Percentiles rank a stretch among this genome's conserved stretches.
These are phyloP conservation scores for fruit fly (Drosophila melanogaster) DNA, from an alignment of 1,140 invertebrate species.

Conservation along the genomic window DNA sequence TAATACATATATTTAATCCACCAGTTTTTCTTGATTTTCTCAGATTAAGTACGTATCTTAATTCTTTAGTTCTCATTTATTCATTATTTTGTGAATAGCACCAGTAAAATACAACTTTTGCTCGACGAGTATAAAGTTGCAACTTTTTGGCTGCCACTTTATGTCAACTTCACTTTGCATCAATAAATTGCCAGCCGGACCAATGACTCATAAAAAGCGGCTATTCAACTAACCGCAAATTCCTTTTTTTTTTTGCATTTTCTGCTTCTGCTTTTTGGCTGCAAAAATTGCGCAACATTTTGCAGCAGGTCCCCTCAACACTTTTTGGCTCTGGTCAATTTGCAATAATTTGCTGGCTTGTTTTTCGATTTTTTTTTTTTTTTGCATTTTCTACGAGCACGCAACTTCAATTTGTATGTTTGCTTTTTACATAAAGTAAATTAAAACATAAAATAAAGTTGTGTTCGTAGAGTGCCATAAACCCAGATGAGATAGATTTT, in stretches of 20 bases:
- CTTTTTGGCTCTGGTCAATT: conserved; percentile 46
- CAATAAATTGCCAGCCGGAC: conserved; percentile 52
- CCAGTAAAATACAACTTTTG: background rate
- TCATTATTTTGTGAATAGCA: background rate
- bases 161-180: conserved; percentile 69
- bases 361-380: conserved; percentile 18
- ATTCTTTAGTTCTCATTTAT: background rate
- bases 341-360: conserved; percentile 39
- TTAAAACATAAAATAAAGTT: conserved; percentile 35
- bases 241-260: conserved; percentile 37
- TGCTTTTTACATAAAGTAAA: conserved; percentile 28
- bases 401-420: conserved; percentile 30
- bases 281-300: conserved; percentile 59
- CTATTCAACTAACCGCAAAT: conserved; percentile 7
- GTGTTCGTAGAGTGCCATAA: conserved; percentile 42
- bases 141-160: conserved; percentile 26
- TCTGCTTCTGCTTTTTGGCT: conserved; percentile 28
- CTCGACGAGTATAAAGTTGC: conserved; percentile 3
- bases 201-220: conserved; percentile 38
- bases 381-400: conserved; percentile 43
- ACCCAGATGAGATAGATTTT: conserved; percentile 67
- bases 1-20: background rate
- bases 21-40: background rate
- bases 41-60: background rate
- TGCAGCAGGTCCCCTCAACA: conserved; percentile 45